phyloP scores from a whole-genome alignment of 2,888 invertebrate genomes.

The Oxyteleia sp. region DNA sequence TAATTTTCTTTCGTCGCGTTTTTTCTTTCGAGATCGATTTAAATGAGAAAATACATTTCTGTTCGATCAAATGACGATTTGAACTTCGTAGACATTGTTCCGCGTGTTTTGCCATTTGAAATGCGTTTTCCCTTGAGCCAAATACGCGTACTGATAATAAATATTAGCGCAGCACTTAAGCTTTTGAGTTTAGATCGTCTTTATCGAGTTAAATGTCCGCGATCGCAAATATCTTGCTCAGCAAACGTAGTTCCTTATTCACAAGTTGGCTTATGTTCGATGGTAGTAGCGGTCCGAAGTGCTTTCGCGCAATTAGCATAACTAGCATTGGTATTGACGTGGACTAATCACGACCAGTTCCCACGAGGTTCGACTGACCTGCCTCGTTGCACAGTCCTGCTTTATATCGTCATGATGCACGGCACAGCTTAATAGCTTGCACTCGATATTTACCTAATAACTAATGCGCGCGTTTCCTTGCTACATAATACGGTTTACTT shows the following conservation, averaged over 20 bases:
- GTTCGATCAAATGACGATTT: too few relatives aligned
- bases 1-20: too few relatives aligned
- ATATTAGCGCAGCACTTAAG: constrained; percentile 69
- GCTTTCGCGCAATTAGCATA: constrained; percentile 85
- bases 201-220: constrained; percentile 63
- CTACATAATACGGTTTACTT: constrained; percentile 34
- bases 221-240: constrained; percentile 64
- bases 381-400: constrained; percentile 61
- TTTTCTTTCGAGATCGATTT: too few relatives aligned
- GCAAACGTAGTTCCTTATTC: constrained; percentile 70
- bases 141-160: constrained; percentile 54
- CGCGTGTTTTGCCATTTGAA: constrained; percentile 33
- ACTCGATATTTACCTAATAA: constrained; percentile 66
- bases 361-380: constrained; percentile 82
- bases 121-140: constrained; percentile 48
- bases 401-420: constrained; percentile 66
- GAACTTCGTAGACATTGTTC: constrained; percentile 2
- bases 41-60: too few relatives aligned
- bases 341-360: constrained; percentile 85
- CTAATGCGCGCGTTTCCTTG: constrained; percentile 44
- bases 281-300: constrained; percentile 80
- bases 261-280: constrained; percentile 55
- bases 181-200: constrained; percentile 67
- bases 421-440: constrained; percentile 66
- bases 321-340: constrained; percentile 84